Evolutionary conservation across 2,797 vertebrate genomes (phyloP).

Genomic region (Bradypus variegatus): DNA sequence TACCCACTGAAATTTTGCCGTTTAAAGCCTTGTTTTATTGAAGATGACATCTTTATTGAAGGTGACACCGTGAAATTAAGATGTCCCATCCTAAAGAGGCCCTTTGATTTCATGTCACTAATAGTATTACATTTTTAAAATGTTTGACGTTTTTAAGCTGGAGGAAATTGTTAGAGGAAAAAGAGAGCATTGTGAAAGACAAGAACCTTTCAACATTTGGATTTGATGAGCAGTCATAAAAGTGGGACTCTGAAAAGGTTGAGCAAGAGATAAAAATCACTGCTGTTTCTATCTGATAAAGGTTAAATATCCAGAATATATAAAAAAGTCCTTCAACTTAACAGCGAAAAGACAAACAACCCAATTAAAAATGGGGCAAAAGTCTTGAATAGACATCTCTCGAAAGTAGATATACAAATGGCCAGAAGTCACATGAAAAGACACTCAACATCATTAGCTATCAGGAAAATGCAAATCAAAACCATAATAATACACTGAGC

Average conservation of each 20-base stretch:
- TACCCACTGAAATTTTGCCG: not conserved
- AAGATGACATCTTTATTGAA: conserved; percentile 3
- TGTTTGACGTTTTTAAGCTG: conserved; percentile 30
- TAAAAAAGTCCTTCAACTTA: too few relatives aligned
- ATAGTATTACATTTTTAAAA: not conserved
- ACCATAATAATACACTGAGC: too few relatives aligned
- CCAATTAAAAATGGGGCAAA: too few relatives aligned
- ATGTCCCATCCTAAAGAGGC: not conserved
- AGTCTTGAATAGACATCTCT: too few relatives aligned
- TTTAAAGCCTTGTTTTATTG: not conserved
- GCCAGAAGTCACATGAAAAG: too few relatives aligned
- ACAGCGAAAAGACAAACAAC: too few relatives aligned
- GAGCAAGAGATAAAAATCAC: not conserved
- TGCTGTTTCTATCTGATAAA: not conserved
- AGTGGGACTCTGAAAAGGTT: not conserved
- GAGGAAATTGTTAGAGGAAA: not conserved
- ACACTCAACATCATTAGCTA: too few relatives aligned
- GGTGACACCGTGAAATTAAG: not conserved
- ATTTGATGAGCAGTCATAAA: conserved; percentile 1
- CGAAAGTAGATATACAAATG: too few relatives aligned
- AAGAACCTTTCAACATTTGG: conserved; percentile 8
- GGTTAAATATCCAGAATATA: too few relatives aligned
- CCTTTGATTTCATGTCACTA: conserved; percentile 1
- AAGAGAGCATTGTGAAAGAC: not conserved
- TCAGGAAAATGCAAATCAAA: too few relatives aligned